Conservation (phyloP, 2,888 invertebrate species). For the Morpho helenor region DNA sequence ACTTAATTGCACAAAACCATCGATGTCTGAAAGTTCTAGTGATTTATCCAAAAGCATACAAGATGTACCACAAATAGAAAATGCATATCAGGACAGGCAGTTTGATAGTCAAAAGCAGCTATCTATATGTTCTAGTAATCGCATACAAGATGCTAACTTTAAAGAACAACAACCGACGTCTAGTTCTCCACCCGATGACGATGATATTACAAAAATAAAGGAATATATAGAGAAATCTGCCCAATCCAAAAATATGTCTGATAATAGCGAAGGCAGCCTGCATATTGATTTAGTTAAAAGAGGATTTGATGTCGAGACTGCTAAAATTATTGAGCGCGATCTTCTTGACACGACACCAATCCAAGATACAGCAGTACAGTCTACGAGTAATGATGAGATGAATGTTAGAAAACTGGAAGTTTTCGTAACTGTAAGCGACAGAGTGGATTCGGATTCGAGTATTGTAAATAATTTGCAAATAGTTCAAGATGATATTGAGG, state of each 20-base stretch:
- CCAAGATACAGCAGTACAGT: constrained; percentile 26
- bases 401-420: constrained; percentile 6
- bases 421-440: constrained; percentile 26
- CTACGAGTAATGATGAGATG: constrained; percentile 16
- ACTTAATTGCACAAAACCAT: constrained; percentile 55
- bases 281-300: constrained; percentile 61
- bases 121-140: constrained; percentile 58
- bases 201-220: constrained; percentile 63
- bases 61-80: constrained; percentile 26
- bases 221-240: constrained; percentile 53
- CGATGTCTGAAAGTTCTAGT: constrained; percentile 37
- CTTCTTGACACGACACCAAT: constrained; percentile 50
- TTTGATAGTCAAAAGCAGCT: constrained; percentile 57
- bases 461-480: constrained; percentile 35
- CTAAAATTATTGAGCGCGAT: constrained; percentile 68
- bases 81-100: constrained; percentile 37
- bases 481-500: constrained; percentile 44
- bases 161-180: constrained; percentile 29
- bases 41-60: constrained; percentile 35
- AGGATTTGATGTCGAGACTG: constrained; percentile 67
- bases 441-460: constrained; percentile 27
- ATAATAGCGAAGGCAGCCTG: constrained; percentile 38
- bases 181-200: constrained; percentile 39
- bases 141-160: constrained; percentile 52
- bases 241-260: constrained; percentile 23